Evolutionary conservation across 2,888 invertebrate genomes (phyloP).

Genomic region (Crossocerus cetratus): DNA sequence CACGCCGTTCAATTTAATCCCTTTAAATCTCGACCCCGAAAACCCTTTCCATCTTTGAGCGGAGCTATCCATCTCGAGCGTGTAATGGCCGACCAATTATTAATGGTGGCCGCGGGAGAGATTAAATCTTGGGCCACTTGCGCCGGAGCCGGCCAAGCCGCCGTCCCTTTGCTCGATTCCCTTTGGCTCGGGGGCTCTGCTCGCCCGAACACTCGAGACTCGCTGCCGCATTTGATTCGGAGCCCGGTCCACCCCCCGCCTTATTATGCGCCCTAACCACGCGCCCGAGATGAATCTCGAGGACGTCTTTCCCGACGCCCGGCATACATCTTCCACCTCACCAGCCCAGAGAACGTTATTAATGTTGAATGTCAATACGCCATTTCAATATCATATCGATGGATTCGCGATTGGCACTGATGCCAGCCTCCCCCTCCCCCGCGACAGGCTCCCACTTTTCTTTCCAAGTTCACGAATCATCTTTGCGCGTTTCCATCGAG

Average conservation of each 20-base stretch:
- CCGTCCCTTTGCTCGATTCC: neutral
- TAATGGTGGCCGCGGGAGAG: constrained; percentile 28
- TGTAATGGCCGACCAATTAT: constrained; percentile 38
- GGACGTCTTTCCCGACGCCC: too few relatives aligned
- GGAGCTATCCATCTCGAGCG: constrained; percentile 8
- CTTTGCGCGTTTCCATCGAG: neutral
- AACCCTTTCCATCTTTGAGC: constrained; percentile 32
- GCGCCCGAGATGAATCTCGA: too few relatives aligned
- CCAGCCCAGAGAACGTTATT: constrained; percentile 38
- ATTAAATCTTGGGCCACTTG: neutral
- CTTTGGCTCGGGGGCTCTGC: neutral
- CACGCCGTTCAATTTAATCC: constrained; percentile 54
- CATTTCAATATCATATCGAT: constrained; percentile 22
- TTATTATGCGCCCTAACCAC: too few relatives aligned
- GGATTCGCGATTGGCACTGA: neutral
- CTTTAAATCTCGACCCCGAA: constrained; percentile 50
- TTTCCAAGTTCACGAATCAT: neutral
- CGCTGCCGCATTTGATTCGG: too few relatives aligned
- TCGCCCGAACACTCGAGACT: too few relatives aligned
- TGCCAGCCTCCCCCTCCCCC: constrained; percentile 1
- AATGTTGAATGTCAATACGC: constrained; percentile 37
- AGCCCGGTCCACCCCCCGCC: too few relatives aligned
- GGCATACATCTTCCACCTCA: too few relatives aligned
- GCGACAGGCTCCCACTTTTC: neutral
- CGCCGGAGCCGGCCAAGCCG: too few relatives aligned